A percentile compares a stretch with the other conserved stretches of the same genome.
Evolutionary conservation across 2,888 invertebrate genomes (phyloP).

Genomic region (Rhopalosiphum nymphaeae): DNA sequence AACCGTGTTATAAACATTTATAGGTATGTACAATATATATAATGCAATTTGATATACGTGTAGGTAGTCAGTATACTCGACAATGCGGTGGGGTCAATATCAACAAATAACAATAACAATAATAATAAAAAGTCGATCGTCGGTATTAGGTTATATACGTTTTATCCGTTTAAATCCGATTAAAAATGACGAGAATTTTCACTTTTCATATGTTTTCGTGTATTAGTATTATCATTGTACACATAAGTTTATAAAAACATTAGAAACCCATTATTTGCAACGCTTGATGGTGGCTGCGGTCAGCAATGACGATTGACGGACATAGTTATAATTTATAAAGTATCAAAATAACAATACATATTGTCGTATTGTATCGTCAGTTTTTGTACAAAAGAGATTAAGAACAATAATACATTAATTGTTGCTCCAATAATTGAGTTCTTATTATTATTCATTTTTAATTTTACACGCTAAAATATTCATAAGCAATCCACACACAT

Average conservation of each 20-base stretch:
- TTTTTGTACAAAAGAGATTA: not conserved
- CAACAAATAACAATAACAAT: not conserved
- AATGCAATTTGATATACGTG: not conserved
- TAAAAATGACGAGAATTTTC: not conserved
- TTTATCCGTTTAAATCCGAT: not conserved
- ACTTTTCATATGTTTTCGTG: not conserved
- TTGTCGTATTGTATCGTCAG: not conserved
- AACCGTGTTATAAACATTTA: not conserved
- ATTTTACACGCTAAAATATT: too few relatives aligned
- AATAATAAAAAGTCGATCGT: not conserved
- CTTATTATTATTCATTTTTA: too few relatives aligned
- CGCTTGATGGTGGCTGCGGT: not conserved
- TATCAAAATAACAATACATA: not conserved
- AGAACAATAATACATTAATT: not conserved
- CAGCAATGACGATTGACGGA: not conserved
- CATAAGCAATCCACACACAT: too few relatives aligned
- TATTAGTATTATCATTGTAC: not conserved
- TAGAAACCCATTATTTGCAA: not conserved
- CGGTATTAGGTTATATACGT: not conserved
- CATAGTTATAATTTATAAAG: not conserved
- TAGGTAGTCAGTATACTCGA: not conserved
- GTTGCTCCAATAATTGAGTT: not conserved
- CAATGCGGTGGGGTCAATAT: not conserved
- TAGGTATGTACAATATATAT: not conserved
- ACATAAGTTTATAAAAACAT: not conserved